Percentiles rank a stretch among this genome's conserved stretches.
Evolutionary conservation across 2,888 invertebrate genomes (phyloP).

Genomic region (Drepana falcataria): DNA sequence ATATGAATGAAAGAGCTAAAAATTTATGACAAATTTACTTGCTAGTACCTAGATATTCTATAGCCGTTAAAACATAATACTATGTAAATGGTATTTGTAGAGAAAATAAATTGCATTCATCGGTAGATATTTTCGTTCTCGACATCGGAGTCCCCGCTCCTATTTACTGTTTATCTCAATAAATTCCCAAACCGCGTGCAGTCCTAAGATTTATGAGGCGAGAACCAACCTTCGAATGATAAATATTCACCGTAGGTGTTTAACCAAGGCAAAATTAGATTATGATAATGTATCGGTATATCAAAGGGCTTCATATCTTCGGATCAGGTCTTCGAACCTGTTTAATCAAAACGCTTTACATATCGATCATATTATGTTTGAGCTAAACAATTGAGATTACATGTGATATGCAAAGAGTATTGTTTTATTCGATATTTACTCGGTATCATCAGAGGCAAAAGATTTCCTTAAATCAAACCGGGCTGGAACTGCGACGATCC

Average conservation of each 20-base stretch:
- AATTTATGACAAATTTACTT: too few species aligned
- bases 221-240: conserved; percentile 43
- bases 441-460: conserved; percentile 33
- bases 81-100: too few species aligned
- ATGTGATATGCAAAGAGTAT: conserved; percentile 46
- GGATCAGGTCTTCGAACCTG: conserved; percentile 19
- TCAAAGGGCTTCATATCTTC: conserved; percentile 1
- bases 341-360: conserved; percentile 37
- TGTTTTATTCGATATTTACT: conserved; percentile 42
- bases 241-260: conserved; percentile 49
- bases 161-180: conserved; percentile 54
- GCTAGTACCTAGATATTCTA: too few species aligned
- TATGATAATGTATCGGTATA: conserved; percentile 17
- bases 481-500: conserved; percentile 48
- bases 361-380: conserved; percentile 36
- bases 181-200: conserved; percentile 62
- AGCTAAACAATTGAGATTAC: conserved; percentile 60
- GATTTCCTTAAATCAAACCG: conserved; percentile 71
- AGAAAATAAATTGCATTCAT: conserved; percentile 38
- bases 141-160: conserved; percentile 53
- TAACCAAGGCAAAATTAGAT: conserved; percentile 37
- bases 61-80: too few species aligned
- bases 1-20: too few species aligned
- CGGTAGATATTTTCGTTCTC: conserved; percentile 24
- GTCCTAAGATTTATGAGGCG: conserved; percentile 56